phyloP scores from a whole-genome alignment of 2,888 invertebrate genomes.

The Amphipyra tragopoginis region DNA sequence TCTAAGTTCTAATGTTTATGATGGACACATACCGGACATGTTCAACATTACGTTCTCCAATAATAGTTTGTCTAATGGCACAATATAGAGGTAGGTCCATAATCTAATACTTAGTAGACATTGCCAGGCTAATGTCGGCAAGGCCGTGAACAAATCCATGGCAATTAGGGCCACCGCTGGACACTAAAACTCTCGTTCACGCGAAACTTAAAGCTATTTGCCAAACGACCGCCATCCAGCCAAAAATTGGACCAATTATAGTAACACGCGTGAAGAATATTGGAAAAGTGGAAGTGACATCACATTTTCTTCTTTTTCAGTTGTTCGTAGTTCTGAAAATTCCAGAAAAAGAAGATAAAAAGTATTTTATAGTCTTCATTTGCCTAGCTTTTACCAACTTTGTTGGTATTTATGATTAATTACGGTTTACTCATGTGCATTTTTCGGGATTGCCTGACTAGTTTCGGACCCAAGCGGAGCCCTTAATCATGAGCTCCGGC shows the following conservation, averaged over 20 bases:
- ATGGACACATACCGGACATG: too few species aligned
- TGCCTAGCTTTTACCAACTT: too few species aligned
- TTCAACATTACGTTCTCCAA: too few species aligned
- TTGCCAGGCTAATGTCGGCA: conserved; percentile 10
- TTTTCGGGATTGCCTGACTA: too few species aligned
- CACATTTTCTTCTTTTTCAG: neutral
- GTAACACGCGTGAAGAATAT: conserved; percentile 42
- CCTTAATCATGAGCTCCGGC: too few species aligned
- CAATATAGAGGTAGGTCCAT: neutral
- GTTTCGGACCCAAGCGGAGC: too few species aligned
- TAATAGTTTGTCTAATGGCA: too few species aligned
- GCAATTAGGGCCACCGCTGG: conserved; percentile 61
- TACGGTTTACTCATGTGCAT: too few species aligned
- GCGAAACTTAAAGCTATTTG: conserved; percentile 69
- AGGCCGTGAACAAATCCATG: conserved; percentile 44
- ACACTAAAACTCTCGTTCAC: conserved; percentile 63
- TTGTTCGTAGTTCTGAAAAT: neutral
- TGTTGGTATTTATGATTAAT: too few species aligned
- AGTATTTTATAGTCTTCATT: too few species aligned
- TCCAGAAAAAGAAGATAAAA: neutral
- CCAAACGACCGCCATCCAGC: conserved; percentile 64
- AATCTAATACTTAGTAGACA: conserved; percentile 9
- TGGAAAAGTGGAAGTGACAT: conserved; percentile 31
- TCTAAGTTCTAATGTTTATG: too few species aligned
- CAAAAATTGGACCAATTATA: conserved; percentile 68